These are phyloP conservation scores for Pissodes strobi DNA, from an alignment of 1,140 invertebrate species.

Conservation along the genomic window DNA sequence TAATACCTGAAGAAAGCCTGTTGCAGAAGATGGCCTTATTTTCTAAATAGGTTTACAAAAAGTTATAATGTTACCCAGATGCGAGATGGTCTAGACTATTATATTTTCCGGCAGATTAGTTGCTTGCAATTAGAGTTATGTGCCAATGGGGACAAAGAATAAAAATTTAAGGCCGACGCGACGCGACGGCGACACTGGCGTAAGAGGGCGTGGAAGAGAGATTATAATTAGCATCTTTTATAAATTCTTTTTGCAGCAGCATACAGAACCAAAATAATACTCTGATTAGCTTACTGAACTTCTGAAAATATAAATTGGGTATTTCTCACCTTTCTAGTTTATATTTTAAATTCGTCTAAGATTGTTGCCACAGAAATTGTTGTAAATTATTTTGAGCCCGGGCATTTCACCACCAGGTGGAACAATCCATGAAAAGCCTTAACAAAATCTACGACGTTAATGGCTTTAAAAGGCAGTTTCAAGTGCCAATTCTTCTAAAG, in stretches of 20 bases:
- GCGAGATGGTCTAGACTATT: neutral
- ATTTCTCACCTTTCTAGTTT: conserved; percentile 36
- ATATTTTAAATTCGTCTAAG: conserved; percentile 28
- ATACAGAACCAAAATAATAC: neutral
- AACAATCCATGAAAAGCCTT: conserved; percentile 5
- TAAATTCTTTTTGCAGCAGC: neutral
- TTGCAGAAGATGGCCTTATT: neutral
- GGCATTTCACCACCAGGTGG: conserved; percentile 31
- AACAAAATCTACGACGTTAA: too few species aligned
- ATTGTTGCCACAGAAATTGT: neutral
- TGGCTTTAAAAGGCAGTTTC: too few species aligned
- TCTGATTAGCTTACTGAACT: conserved; percentile 43
- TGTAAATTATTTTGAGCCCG: conserved; percentile 22
- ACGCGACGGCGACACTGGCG: neutral
- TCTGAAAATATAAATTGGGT: conserved; percentile 51
- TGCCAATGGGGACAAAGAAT: neutral
- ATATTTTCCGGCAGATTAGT: neutral
- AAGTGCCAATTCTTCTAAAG: too few species aligned
- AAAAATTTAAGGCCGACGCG: neutral
- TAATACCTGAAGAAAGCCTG: too few species aligned
- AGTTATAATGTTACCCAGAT: neutral
- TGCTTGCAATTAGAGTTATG: neutral
- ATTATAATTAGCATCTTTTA: neutral
- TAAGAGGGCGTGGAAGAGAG: neutral
- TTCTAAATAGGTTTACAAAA: too few species aligned